These are phyloP conservation scores for Limnephilus marmoratus DNA, from an alignment of 2,888 invertebrate genomes.

Conservation along the genomic window DNA sequence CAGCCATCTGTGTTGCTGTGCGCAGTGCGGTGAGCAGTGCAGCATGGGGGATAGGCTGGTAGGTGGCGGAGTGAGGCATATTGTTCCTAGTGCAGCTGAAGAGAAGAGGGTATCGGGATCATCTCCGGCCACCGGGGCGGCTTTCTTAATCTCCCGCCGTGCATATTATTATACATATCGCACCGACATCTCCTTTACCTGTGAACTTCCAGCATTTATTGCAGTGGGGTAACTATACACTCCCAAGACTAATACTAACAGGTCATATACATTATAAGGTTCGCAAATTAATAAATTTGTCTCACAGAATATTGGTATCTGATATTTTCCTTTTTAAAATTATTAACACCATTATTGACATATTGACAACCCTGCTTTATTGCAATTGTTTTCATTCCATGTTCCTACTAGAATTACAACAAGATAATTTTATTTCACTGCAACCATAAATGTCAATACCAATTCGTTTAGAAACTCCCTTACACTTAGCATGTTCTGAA, in stretches of 20 bases:
- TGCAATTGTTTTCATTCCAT: too few relatives aligned
- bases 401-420: too few relatives aligned
- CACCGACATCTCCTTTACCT: background rate
- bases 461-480: too few relatives aligned
- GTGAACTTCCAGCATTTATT: background rate
- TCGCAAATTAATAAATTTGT: too few relatives aligned
- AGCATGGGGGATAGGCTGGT: background rate
- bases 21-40: background rate
- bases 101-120: conserved; percentile 63
- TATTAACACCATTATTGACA: too few relatives aligned
- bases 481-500: too few relatives aligned
- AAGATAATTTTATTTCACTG: too few relatives aligned
- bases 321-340: too few relatives aligned
- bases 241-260: background rate
- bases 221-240: background rate
- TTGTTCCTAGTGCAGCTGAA: conserved; percentile 53
- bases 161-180: conserved; percentile 6
- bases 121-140: conserved; percentile 63
- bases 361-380: too few relatives aligned
- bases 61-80: conserved; percentile 46
- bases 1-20: background rate
- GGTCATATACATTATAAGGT: too few relatives aligned
- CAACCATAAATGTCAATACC: too few relatives aligned
- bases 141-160: conserved; percentile 51
- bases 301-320: too few relatives aligned